Evolutionary conservation across 1,140 invertebrate genomes (phyloP).

Genomic region (Scaptomyza hsui): DNA sequence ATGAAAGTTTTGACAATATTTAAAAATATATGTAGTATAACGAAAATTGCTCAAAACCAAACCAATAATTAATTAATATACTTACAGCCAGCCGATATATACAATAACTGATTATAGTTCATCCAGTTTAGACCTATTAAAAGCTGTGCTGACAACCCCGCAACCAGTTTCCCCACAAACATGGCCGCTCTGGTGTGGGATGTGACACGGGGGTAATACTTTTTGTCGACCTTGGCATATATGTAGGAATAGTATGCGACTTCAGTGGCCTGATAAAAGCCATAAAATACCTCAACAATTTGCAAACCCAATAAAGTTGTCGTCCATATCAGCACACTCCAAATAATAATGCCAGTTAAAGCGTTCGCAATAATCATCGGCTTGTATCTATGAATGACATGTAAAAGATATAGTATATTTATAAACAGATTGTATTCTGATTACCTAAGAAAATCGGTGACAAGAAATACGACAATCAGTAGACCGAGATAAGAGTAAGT

Average conservation of each 20-base stretch:
- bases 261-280: slow-evolving; percentile 93
- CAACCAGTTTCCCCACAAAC: slow-evolving; percentile 88
- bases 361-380: slow-evolving; percentile 92
- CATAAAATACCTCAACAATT: slow-evolving; percentile 89
- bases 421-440: not conserved
- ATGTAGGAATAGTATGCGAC: slow-evolving; percentile 97
- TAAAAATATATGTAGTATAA: no score
- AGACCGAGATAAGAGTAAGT: slow-evolving; percentile 90
- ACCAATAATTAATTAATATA: slow-evolving; percentile 5
- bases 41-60: no score
- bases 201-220: slow-evolving; percentile 90
- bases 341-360: slow-evolving; percentile 89
- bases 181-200: slow-evolving; percentile 89
- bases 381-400: slow-evolving; percentile 88
- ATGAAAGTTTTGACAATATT: no score
- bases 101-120: slow-evolving; percentile 88
- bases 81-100: slow-evolving; percentile 87
- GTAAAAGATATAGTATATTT: not conserved
- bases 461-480: slow-evolving; percentile 89
- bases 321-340: slow-evolving; percentile 89
- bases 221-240: slow-evolving; percentile 93
- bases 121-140: slow-evolving; percentile 86
- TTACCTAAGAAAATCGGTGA: slow-evolving; percentile 90
- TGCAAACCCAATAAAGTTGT: slow-evolving; percentile 87
- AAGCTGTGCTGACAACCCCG: slow-evolving; percentile 87